Base-by-base conservation (phyloP, 2,113 vertebrate genomes). In the Corydoras maculifer region DNA sequence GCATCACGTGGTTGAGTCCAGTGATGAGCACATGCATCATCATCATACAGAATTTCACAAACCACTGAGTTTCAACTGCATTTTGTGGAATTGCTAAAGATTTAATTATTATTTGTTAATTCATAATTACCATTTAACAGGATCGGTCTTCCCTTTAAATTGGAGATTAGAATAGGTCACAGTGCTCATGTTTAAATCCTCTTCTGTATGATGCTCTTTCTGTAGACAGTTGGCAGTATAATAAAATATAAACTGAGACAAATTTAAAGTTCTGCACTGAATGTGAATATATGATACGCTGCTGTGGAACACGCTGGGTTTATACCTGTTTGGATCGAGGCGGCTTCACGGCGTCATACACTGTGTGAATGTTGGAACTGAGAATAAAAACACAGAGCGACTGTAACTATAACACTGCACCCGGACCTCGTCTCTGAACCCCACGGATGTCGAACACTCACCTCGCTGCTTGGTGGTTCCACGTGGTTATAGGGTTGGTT, bases 121-220 rank as follows among this genome's bases (percentile, higher is more conserved):
- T 75, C 12, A 29, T 2, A 68, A 54, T 55, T 71, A 78, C 72
- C 43, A 68, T 71, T 68, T 69, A 51, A 14, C 9, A 48, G 25
- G 50, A 25, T 75, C 10, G 10, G 49, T 58, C 57, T 58, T 58
- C 13, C 76, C 59, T 29, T 2, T 50, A 65, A 85, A 84, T 11
- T 82, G 43, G 25, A 86, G 14, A 58, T 71, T 78, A 7, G 67
- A 70, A 4, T 85, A 86, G 76, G 78, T 82, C n/a, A 86, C 63
- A 69, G 60, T 14, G 72, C 64, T 80, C 76, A 75, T 49, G 29
- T 9, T 35, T 72, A 43, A 79, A 70, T 78, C 58, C 72, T 68
- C 58, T 13, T 69, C 55, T 32, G 6, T 50, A 25, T 25, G 35
- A 61, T 14, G 2, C 12, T 1, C 14, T 59, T 51, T 31, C 75